phyloP scores from a whole-genome alignment of 2,113 vertebrate genomes.

The Pteropus alecto region DNA sequence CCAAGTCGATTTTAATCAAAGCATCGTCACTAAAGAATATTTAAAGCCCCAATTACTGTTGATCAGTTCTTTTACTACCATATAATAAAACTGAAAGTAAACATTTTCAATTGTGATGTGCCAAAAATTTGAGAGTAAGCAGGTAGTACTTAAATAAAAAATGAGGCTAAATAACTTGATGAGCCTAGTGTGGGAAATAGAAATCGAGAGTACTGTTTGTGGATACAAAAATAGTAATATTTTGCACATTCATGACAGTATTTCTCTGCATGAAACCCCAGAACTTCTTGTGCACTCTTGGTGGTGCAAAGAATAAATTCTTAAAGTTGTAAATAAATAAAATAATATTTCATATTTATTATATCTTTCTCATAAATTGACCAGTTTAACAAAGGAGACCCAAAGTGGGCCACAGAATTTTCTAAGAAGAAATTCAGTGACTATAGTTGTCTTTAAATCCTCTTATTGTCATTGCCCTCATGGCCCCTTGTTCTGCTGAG shows the following conservation, averaged over 20 bases:
- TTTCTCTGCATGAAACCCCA: background rate
- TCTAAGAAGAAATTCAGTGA: slow-evolving; percentile 17
- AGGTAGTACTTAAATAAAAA: background rate
- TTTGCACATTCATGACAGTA: background rate
- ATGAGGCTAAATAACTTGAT: background rate
- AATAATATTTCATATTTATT: background rate
- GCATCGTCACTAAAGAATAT: background rate
- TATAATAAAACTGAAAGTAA: slow-evolving; percentile 23
- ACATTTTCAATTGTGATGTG: background rate
- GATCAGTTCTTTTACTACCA: background rate
- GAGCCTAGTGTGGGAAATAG: background rate
- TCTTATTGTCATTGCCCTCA: slow-evolving; percentile 62
- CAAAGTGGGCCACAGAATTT: slow-evolving; percentile 15
- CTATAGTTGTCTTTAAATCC: slow-evolving; percentile 66
- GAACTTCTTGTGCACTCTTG: background rate
- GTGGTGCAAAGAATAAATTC: background rate
- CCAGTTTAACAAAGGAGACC: background rate
- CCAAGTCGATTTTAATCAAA: background rate
- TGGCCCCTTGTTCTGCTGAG: slow-evolving; percentile 55
- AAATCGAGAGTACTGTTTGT: background rate
- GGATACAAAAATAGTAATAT: background rate
- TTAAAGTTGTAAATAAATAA: background rate
- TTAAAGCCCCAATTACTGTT: background rate
- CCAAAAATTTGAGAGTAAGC: background rate
- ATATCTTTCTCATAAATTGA: background rate